These are phyloP conservation scores for Leucophenga montana DNA, from an alignment of 2,888 invertebrate species.

Conservation along the genomic window DNA sequence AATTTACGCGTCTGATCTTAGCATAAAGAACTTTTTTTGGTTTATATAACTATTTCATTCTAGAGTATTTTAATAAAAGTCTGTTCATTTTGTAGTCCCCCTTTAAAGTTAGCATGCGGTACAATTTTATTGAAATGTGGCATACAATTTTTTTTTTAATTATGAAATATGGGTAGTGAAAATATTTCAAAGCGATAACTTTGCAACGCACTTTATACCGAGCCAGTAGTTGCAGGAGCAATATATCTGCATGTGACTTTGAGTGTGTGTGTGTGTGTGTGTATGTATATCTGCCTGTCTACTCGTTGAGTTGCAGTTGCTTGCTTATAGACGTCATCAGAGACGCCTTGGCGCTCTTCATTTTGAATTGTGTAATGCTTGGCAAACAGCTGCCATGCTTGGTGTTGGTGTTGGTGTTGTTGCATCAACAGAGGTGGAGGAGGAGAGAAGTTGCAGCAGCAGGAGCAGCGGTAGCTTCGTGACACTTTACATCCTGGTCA, in stretches of 20 bases:
- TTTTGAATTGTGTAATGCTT: conserved; percentile 27
- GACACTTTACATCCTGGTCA: conserved; percentile 24
- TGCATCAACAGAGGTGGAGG: background rate
- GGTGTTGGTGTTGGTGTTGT: conserved; percentile 8
- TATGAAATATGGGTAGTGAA: too few relatives aligned
- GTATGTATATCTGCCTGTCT: too few relatives aligned
- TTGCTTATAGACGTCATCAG: background rate
- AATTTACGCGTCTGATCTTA: too few relatives aligned
- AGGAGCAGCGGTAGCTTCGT: conserved; percentile 5
- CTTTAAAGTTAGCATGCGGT: too few relatives aligned
- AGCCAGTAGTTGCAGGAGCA: background rate
- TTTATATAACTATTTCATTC: too few relatives aligned
- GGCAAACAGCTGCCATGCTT: conserved; percentile 13
- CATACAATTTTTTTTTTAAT: background rate
- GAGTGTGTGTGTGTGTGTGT: too few relatives aligned
- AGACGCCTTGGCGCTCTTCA: conserved; percentile 15
- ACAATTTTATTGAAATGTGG: too few relatives aligned
- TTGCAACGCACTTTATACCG: background rate
- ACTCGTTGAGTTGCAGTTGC: too few relatives aligned
- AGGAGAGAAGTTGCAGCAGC: background rate
- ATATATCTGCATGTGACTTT: too few relatives aligned
- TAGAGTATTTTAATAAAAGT: too few relatives aligned
- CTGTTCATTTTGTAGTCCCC: too few relatives aligned
- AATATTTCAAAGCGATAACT: background rate
- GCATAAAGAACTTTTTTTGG: too few relatives aligned